Base-by-base conservation (phyloP, 2,888 invertebrate species). In the Thelaira solivaga region DNA sequence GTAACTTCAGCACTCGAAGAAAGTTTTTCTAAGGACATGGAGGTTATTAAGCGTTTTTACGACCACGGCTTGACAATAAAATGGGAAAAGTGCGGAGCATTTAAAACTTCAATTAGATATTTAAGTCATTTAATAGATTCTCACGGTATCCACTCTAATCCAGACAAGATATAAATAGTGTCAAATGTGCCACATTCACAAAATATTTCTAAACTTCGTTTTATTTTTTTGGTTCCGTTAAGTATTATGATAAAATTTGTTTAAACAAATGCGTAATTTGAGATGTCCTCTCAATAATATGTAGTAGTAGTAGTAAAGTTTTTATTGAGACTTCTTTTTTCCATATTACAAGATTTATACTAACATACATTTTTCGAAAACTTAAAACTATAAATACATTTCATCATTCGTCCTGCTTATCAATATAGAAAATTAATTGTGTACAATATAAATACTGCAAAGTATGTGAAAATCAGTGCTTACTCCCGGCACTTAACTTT, bases 161-260 rank as follows among this genome's bases (percentile, higher is more conserved):
- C 68, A 26, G 4, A 6, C 3, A 64, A 73, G 10, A 29, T 73
- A 8, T 43, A 65, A 36, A 18, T 65, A 4, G 59, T 74, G 6
- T n/a, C n/a, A 16, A 16, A 45, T 16, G 64, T 73, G 64, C 72
- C 61, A 18, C 24, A 59, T 39, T 59, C 65, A 45, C 45, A 26
- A n/a, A 69, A 69, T n/a, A 51, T 76, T 8, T 64, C 62, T n/a
- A 43, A 62, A 18, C 62, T 71, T 22, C 41, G 62, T 5, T 68
- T 64, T n/a, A n/a, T 2, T 68, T 64, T 45, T 47, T 53, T 18
- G 53, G 62, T 22, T 53, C 62, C 5, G 16, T 72, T 11, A 72
- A 53, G 45, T 75, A 62, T 18, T 75, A 69, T 51, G 55, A 31
- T 0, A 62, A 69, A 22, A 68, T 61, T 24, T n/a, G n/a, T 41